Base-by-base conservation (phyloP, 2,888 invertebrate species). In the Onthophagus sagittarius region DNA sequence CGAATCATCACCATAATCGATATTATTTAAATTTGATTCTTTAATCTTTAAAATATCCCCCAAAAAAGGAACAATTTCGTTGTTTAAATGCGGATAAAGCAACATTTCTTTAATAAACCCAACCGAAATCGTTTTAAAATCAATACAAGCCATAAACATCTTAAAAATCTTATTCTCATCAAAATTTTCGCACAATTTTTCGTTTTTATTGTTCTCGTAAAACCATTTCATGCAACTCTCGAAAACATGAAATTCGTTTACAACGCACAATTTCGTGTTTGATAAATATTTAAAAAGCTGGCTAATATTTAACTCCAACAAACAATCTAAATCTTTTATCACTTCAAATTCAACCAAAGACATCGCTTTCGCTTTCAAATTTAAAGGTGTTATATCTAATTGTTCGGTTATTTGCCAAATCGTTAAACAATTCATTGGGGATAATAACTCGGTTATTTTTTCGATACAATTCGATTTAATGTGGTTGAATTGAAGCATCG, bases 401-500 rank as follows among this genome's bases (percentile, higher is more conserved):
- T 78, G 76, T 75, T 84, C 83, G 1, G 82, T 78, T 9, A 79
- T 74, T 72, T 80, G 75, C 84, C 85, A 85, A 72, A 84, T 79
- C 76, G 82, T 80, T 53, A 85, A 70, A 74, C 83, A 83, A 75
- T 82, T 83, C n/a, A 76, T 71, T 7, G 80, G 76, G 9, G 76
- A 77, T 23, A 84, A 70, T 11, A 77, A 71, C 71, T 79, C 75
- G 9, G 75, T 77, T 2, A 84, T 71, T 76, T 75, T 77, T n/a
- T 79, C 72, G 11, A 81, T 78, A 75, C 79, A 84, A 62, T 78
- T 79, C 69, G 74, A 70, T 77, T 81, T 81, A 23, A 87, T 80
- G 9, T 79, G 71, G 0, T 80, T 78, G 76, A 87, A 86, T 77
- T 86, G 86, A 63, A 86, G 79, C 83, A 86, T 85, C 74, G 83